These are phyloP conservation scores for Paedocypris micromegethes DNA, from an alignment of 2,797 vertebrate species.

Conservation along the genomic window DNA sequence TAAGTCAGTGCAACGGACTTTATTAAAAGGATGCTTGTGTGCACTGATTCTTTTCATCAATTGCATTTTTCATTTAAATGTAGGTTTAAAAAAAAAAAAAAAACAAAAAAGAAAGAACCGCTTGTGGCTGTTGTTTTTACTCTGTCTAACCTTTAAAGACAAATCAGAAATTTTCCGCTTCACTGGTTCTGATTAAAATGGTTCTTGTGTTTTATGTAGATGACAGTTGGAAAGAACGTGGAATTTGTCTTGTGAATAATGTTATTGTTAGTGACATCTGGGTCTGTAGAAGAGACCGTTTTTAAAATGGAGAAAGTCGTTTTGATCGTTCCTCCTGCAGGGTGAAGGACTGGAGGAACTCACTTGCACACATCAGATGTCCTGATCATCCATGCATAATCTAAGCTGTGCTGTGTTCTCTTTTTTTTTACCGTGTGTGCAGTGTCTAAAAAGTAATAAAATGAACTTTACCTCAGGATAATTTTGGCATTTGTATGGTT, in stretches of 20 bases:
- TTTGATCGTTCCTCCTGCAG: constrained; percentile 19
- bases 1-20: too few relatives aligned
- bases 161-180: not conserved
- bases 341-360: constrained; percentile 13
- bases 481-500: constrained; percentile 2
- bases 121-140: too few relatives aligned
- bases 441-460: constrained; percentile 11
- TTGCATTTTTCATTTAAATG: too few relatives aligned
- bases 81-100: too few relatives aligned
- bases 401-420: constrained; percentile 14
- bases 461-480: constrained; percentile 28
- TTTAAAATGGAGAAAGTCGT: not conserved
- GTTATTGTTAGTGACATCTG: constrained; percentile 23
- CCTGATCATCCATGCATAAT: constrained; percentile 30
- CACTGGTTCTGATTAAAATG: not conserved
- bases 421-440: constrained; percentile 15
- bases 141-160: too few relatives aligned
- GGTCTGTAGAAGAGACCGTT: not conserved
- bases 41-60: too few relatives aligned
- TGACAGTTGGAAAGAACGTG: constrained; percentile 15
- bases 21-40: too few relatives aligned
- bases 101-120: too few relatives aligned
- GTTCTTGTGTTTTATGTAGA: not conserved
- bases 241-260: not conserved
- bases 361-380: constrained; percentile 26